A percentile compares a stretch with the other conserved stretches of the same genome.
Evolutionary conservation across 2,888 invertebrate species (phyloP).

Genomic region (Harpalus rubripes): DNA sequence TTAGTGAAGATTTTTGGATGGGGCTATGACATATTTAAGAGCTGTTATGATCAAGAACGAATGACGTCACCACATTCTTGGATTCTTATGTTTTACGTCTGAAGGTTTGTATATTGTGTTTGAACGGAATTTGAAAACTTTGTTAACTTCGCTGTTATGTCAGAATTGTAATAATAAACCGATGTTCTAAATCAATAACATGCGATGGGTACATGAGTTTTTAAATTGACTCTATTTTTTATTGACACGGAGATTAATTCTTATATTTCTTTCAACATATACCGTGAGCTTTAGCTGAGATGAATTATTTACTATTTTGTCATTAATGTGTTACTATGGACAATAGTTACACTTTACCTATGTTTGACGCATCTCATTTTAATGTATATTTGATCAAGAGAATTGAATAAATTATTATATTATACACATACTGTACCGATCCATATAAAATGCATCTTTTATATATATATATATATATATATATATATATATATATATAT

Average conservation of each 20-base stretch:
- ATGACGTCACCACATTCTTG: constrained; percentile 20
- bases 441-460: too few relatives aligned
- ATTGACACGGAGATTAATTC: background rate
- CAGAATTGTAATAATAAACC: constrained; percentile 24
- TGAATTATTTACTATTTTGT: too few relatives aligned
- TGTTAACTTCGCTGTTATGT: constrained; percentile 16
- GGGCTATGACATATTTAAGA: background rate
- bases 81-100: constrained; percentile 7
- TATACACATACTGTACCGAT: too few relatives aligned
- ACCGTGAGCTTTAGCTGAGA: too few relatives aligned
- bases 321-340: too few relatives aligned
- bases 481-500: too few relatives aligned
- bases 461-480: too few relatives aligned
- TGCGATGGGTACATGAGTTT: background rate
- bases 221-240: background rate
- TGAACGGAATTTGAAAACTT: constrained; percentile 22
- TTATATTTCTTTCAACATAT: too few relatives aligned
- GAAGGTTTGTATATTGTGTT: constrained; percentile 14
- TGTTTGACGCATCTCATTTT: too few relatives aligned
- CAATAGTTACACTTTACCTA: too few relatives aligned
- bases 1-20: background rate
- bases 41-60: constrained; percentile 1
- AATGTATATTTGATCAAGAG: too few relatives aligned
- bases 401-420: too few relatives aligned
- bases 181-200: constrained; percentile 14